Conservation (phyloP, 1,140 invertebrate genomes). For the Batillaria attramentaria region DNA sequence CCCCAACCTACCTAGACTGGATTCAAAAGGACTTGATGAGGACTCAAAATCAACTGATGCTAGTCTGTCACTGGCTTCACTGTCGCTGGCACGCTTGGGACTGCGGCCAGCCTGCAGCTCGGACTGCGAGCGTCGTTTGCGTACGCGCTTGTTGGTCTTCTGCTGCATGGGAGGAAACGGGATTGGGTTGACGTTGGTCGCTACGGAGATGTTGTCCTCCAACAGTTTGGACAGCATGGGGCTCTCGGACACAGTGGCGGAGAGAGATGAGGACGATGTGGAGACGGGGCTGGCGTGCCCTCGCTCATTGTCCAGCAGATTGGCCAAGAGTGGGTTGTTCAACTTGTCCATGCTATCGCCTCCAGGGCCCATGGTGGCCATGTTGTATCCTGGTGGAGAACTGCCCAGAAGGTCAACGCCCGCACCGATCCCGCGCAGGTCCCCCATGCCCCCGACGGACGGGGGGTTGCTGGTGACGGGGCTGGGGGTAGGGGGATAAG, state of each 20-base stretch:
- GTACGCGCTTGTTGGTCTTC: conserved; percentile 40
- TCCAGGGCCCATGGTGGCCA: neutral
- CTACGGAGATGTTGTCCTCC: conserved; percentile 67
- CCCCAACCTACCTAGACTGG: conserved; percentile 26
- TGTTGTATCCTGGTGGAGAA: conserved; percentile 17
- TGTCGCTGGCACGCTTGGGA: conserved; percentile 67
- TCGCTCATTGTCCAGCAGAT: conserved; percentile 60
- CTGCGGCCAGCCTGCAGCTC: conserved; percentile 61
- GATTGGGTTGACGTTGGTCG: conserved; percentile 50
- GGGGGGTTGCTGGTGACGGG: conserved; percentile 31
- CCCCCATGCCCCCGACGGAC: conserved; percentile 21
- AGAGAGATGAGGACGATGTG: no score
- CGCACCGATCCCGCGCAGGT: neutral
- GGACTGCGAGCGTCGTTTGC: conserved; percentile 47
- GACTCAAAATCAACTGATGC: conserved; percentile 35
- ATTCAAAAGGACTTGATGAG: conserved; percentile 37
- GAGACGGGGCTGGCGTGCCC: neutral
- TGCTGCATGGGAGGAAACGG: conserved; percentile 43
- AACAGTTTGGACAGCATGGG: conserved; percentile 72
- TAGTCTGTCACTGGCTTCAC: conserved; percentile 45
- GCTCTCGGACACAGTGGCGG: conserved; percentile 49
- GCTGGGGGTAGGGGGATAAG: conserved; percentile 26
- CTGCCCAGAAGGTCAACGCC: conserved; percentile 12
- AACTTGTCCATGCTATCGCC: conserved; percentile 23
- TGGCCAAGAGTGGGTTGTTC: conserved; percentile 66